Percentiles rank a stretch among this genome's conserved stretches.
phyloP scores from a whole-genome alignment of 2,888 invertebrate species.

The Spodoptera picta region DNA sequence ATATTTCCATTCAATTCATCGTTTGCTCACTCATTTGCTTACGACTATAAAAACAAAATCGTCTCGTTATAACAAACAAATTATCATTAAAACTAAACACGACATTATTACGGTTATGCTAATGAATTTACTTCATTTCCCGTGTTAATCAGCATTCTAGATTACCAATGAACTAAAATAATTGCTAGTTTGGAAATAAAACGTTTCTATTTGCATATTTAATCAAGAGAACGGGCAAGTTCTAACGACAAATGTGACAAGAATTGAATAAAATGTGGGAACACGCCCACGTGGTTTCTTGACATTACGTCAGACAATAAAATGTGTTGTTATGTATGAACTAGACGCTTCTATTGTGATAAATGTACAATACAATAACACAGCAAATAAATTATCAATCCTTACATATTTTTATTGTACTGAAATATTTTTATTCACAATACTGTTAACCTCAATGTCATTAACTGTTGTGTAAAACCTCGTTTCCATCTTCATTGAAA shows the following conservation, averaged over 20 bases:
- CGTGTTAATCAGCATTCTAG: slow-evolving; percentile 32
- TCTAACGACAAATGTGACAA: slow-evolving; percentile 50
- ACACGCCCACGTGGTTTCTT: slow-evolving; percentile 59
- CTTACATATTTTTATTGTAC: not conserved
- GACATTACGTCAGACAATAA: slow-evolving; percentile 26
- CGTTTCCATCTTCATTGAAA: slow-evolving; percentile 9
- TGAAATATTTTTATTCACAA: not conserved
- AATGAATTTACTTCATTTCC: slow-evolving; percentile 19
- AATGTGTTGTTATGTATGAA: not conserved
- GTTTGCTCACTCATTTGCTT: slow-evolving; percentile 4
- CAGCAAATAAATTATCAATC: slow-evolving; percentile 5
- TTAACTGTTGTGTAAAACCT: not conserved
- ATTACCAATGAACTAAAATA: slow-evolving; percentile 38
- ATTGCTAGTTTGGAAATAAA: slow-evolving; percentile 44
- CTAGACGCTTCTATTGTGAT: slow-evolving; percentile 18
- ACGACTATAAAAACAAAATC: slow-evolving; percentile 2
- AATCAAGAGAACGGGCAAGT: slow-evolving; percentile 49
- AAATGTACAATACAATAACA: slow-evolving; percentile 19
- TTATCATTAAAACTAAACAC: slow-evolving; percentile 23
- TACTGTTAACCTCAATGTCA: not conserved
- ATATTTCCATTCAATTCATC: slow-evolving; percentile 5
- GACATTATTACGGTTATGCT: slow-evolving; percentile 13
- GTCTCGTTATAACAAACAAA: slow-evolving; percentile 11
- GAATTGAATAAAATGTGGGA: slow-evolving; percentile 63
- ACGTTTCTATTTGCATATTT: slow-evolving; percentile 48